These are phyloP conservation scores for Orientallactaga sibirica DNA, from an alignment of 2,797 vertebrate species.

Conservation along the genomic window DNA sequence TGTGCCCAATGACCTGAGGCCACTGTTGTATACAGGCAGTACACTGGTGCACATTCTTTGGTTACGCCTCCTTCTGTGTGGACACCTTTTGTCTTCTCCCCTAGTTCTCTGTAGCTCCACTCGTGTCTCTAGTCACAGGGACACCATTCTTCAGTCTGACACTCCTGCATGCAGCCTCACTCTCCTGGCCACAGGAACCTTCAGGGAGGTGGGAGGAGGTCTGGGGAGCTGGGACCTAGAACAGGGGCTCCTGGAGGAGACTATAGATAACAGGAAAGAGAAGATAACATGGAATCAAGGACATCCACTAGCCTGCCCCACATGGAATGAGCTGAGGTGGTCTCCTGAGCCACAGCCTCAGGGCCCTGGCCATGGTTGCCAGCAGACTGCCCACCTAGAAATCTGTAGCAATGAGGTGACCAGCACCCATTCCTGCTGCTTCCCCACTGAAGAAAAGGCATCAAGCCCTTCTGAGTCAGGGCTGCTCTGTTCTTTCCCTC, in stretches of 20 bases:
- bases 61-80: background rate
- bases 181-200: no score
- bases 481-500: background rate
- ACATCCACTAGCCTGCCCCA: background rate
- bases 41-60: background rate
- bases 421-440: background rate
- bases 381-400: background rate
- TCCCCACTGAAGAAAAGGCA: background rate
- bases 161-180: no score
- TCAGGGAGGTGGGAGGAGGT: background rate
- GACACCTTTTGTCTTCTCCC: background rate
- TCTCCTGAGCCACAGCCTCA: background rate
- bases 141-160: rapidly evolving
- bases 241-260: background rate
- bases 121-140: background rate
- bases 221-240: background rate
- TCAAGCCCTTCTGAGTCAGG: no score
- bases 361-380: background rate
- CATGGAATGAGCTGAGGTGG: background rate
- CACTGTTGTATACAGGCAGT: rapidly evolving
- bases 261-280: background rate
- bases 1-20: background rate
- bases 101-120: background rate
- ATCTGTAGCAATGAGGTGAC: background rate
- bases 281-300: background rate